Evolutionary conservation across 2,797 vertebrate genomes (phyloP).

Genomic region (Dromococcyx pavoninus): DNA sequence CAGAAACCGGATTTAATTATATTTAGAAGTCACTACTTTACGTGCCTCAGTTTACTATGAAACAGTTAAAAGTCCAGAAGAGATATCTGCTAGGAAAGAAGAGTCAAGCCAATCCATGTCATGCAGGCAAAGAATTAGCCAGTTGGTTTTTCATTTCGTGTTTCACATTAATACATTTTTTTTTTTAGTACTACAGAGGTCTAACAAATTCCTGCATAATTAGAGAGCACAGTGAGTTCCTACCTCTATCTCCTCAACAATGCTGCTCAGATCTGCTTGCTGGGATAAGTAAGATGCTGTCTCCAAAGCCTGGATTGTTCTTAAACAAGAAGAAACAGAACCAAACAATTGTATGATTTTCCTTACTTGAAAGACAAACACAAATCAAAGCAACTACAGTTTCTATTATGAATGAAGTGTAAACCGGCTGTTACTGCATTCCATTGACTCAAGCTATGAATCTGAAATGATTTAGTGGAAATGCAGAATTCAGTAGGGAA

Average conservation of each 20-base stretch:
- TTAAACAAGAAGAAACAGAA: constrained; percentile 70
- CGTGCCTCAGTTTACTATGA: neutral
- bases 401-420: neutral
- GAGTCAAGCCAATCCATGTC: neutral
- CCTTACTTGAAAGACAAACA: neutral
- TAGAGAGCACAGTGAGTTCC: neutral
- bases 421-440: neutral
- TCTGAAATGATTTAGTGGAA: neutral
- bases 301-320: constrained; percentile 90
- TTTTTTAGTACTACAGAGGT: neutral
- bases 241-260: constrained; percentile 98
- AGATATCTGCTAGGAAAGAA: neutral
- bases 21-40: neutral
- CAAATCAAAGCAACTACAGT: neutral
- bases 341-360: neutral
- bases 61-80: neutral
- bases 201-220: neutral
- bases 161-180: neutral
- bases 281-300: constrained; percentile 91
- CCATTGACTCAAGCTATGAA: neutral
- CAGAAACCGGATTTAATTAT: neutral
- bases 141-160: neutral
- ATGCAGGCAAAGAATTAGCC: neutral
- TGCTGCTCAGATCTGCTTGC: constrained; percentile 90
- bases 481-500: neutral